A percentile compares a stretch with the other conserved stretches of the same genome.
These are phyloP conservation scores for Brachypteracias leptosomus DNA, from an alignment of 2,113 vertebrate genomes.

Conservation along the genomic window DNA sequence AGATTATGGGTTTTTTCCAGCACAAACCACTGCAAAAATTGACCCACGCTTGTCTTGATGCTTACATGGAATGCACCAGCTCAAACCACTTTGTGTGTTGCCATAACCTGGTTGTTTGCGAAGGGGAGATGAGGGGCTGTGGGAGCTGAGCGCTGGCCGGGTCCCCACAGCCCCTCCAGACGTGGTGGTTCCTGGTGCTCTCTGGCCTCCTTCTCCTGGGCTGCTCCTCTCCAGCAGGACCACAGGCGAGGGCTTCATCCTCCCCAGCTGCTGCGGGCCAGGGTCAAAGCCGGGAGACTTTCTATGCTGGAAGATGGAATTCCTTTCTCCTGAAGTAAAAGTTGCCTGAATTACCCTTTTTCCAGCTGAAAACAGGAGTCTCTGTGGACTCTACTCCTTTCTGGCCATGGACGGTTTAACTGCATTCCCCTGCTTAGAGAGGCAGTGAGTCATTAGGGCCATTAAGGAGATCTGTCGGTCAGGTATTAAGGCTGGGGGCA, in stretches of 20 bases:
- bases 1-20: neutral
- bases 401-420: conserved; percentile 63
- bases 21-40: neutral
- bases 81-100: neutral
- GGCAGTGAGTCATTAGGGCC: conserved; percentile 74
- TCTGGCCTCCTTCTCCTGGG: neutral
- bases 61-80: neutral
- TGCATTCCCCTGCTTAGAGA: conserved; percentile 49
- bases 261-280: neutral
- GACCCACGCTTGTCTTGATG: neutral
- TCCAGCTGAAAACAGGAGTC: neutral
- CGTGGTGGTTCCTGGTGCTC: accelerated
- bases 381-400: neutral
- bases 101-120: accelerated
- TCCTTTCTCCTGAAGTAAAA: neutral
- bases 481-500: conserved; percentile 78
- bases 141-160: accelerated
- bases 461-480: conserved; percentile 72
- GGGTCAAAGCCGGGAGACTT: neutral
- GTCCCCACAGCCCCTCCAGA: no score
- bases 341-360: neutral
- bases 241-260: neutral
- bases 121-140: neutral
- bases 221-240: neutral
- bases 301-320: neutral